Evolutionary conservation across 2,888 invertebrate species (phyloP).

Genomic region (Drosophila melanocephala): DNA sequence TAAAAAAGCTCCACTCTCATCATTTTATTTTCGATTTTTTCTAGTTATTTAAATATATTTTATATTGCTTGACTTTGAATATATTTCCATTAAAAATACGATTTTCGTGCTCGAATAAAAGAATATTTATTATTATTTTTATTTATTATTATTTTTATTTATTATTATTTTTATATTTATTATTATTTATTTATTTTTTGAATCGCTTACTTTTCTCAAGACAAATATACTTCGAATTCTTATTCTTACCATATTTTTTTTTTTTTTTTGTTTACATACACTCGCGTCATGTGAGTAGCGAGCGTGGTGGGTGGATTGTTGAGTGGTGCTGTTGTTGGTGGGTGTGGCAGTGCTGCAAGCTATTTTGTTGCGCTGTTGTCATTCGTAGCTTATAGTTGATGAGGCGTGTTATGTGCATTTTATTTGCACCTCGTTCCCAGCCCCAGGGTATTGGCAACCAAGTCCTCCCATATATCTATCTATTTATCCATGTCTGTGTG

Average conservation of each 20-base stretch:
- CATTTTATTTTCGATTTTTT: neutral
- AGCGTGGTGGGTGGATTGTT: neutral
- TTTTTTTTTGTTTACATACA: neutral
- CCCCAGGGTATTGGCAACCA: slow-evolving; percentile 12
- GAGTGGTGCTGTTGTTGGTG: slow-evolving; percentile 1
- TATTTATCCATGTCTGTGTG: neutral
- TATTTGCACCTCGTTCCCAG: slow-evolving; percentile 49
- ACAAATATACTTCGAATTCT: neutral
- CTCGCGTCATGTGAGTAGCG: slow-evolving; percentile 35
- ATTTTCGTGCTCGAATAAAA: neutral
- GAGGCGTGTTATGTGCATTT: slow-evolving; percentile 78
- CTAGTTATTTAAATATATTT: neutral
- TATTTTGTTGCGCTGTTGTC: slow-evolving; percentile 71
- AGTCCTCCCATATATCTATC: slow-evolving; percentile 34
- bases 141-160: too few species aligned
- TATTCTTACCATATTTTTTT: neutral
- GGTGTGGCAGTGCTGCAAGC: slow-evolving; percentile 50
- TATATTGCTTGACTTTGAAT: neutral
- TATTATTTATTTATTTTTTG: too few species aligned
- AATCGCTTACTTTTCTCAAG: neutral
- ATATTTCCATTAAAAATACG: neutral
- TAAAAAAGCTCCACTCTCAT: neutral
- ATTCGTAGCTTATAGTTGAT: slow-evolving; percentile 73
- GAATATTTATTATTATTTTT: too few species aligned
- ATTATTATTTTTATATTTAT: too few species aligned